Conservation (phyloP, 2,113 vertebrate species). For the Xiphophorus hellerii region DNA sequence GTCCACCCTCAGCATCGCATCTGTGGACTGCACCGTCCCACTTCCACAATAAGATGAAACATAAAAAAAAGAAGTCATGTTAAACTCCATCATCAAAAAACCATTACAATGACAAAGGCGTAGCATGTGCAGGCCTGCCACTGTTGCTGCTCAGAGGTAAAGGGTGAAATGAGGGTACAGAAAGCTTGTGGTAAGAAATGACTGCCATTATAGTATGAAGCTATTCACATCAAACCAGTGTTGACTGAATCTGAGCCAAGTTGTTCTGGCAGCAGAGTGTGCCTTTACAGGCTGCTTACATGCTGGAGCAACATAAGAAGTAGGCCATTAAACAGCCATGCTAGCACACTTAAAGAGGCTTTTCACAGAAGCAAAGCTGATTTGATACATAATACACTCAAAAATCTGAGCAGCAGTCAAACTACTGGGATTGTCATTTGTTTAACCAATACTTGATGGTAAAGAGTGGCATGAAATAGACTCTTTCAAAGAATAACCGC, state of each 20-base stretch:
- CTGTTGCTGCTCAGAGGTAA: neutral
- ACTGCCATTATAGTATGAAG: conserved; percentile 31
- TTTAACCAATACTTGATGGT: conserved; percentile 56
- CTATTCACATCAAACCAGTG: conserved; percentile 38
- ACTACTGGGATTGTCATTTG: conserved; percentile 39
- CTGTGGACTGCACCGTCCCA: conserved; percentile 27
- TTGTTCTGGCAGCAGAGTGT: conserved; percentile 23
- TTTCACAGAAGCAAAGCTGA: conserved; percentile 36
- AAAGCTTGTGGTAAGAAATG: conserved; percentile 13
- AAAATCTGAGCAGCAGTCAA: conserved; percentile 38
- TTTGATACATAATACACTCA: conserved; percentile 35
- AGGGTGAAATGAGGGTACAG: conserved; percentile 19
- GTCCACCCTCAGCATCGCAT: conserved; percentile 59
- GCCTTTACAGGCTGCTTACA: conserved; percentile 38
- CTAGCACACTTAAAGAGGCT: conserved; percentile 26
- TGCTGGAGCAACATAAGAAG: conserved; percentile 29
- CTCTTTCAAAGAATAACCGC: conserved; percentile 69
- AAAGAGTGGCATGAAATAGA: conserved; percentile 60
- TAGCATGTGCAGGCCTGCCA: conserved; percentile 3
- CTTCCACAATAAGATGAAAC: conserved; percentile 35
- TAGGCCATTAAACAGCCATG: conserved; percentile 40
- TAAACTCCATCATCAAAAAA: conserved; percentile 19
- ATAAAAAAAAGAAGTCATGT: conserved; percentile 15
- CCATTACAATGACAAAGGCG: conserved; percentile 21
- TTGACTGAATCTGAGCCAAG: conserved; percentile 42